Base-by-base conservation (phyloP, 2,113 vertebrate genomes). In the Holacanthus passer region DNA sequence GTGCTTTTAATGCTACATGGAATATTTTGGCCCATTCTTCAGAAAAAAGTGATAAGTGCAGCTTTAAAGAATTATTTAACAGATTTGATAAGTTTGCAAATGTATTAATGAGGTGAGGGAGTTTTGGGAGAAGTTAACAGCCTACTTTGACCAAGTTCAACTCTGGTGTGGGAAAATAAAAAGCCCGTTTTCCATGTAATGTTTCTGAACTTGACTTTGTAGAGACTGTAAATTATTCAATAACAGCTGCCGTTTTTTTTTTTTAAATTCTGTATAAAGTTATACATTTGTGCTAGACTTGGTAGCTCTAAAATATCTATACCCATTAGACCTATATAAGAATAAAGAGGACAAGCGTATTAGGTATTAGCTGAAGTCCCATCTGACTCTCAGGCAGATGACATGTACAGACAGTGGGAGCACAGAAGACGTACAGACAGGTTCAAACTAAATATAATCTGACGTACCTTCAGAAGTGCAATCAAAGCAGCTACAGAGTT, bases 121-220 rank as follows among this genome's bases (percentile, higher is more conserved):
- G 29, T 50, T 69, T 43, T 20, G 53, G 22, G 22, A 56, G 72
- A 66, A 80, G 55, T 50, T 62, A 52, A n/a, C 20, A 31, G 19
- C 63, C 62, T 79, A 62, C 50, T 78, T 78, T 87, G 41, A 56
- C 37, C 32, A 6, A 78, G 65, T 84, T 84, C 48, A 74, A 53
- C 70, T 79, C 17, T n/a, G 16, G 27, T 14, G 71, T 45, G 37
- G 32, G 17, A 45, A 74, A 32, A 53, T 7, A 76, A 66, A 84
- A 62, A 24, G 52, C 13, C 60, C 24, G 31, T 77, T 77, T 76
- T 22, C 11, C 4, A 43, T 81, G 32, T 48, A 50, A n/a, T 43
- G 63, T 37, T 43, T 45, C 50, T 66, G 27, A 85, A 71, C 43
- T 53, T 4, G 0, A n/a, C 27, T 68, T 35, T 65, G 41, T 76